Conservation (phyloP, 2,113 vertebrate genomes). For the Zosterops borbonicus region DNA sequence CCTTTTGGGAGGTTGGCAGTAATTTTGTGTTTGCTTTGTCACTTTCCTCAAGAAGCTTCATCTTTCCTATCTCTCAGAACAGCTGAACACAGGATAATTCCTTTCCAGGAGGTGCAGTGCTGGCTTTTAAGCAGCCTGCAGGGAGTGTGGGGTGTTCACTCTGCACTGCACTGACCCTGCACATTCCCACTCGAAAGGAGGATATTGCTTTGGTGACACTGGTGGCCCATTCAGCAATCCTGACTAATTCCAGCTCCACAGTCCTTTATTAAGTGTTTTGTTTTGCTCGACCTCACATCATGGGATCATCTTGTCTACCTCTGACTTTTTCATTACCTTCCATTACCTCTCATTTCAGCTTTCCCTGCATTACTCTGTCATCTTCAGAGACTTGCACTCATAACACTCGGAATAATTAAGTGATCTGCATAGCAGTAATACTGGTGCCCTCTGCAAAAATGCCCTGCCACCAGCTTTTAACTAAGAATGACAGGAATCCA, state of each 20-base stretch:
- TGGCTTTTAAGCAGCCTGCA: neutral
- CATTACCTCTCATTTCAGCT: conserved; percentile 59
- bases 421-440: conserved; percentile 19
- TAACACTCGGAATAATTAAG: conserved; percentile 62
- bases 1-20: neutral
- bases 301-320: conserved; percentile 48
- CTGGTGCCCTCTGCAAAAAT: neutral
- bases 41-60: neutral
- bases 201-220: conserved; percentile 10
- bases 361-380: neutral
- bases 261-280: conserved; percentile 63
- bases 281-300: conserved; percentile 63
- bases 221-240: neutral
- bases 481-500: neutral
- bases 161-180: neutral
- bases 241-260: conserved; percentile 46
- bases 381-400: conserved; percentile 37
- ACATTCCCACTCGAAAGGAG: neutral
- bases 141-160: neutral
- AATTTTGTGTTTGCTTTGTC: neutral
- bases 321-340: conserved; percentile 71
- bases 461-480: neutral
- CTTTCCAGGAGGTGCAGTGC: neutral
- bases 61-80: neutral
- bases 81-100: neutral